A percentile compares a stretch with the other conserved stretches of the same genome.
Evolutionary conservation across 2,113 vertebrate species (phyloP).

Genomic region (Fukomys damarensis): DNA sequence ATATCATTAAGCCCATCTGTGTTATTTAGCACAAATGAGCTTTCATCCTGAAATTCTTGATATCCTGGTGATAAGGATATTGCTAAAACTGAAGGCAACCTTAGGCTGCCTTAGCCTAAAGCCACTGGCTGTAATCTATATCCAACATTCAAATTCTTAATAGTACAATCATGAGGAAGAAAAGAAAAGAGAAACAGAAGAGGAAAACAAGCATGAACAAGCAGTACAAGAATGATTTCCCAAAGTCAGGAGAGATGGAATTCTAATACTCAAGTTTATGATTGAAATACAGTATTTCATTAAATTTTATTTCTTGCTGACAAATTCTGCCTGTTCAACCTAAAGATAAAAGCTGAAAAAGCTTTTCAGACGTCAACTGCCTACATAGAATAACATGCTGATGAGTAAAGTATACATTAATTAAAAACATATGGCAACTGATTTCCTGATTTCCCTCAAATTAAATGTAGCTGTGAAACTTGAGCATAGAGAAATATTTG

Average conservation of each 20-base stretch:
- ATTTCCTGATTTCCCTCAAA: slow-evolving; percentile 43
- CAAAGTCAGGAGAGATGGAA: slow-evolving; percentile 27
- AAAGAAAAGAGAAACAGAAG: not conserved
- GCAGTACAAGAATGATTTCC: slow-evolving; percentile 20
- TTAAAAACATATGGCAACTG: slow-evolving; percentile 61
- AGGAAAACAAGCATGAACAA: slow-evolving; percentile 16
- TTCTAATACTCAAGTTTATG: slow-evolving; percentile 17
- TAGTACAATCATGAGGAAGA: not conserved
- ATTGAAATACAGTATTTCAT: slow-evolving; percentile 50
- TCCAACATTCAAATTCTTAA: not conserved
- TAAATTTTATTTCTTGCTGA: slow-evolving; percentile 64
- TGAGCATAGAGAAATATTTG: slow-evolving; percentile 10
- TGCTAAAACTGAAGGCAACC: not conserved
- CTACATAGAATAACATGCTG: slow-evolving; percentile 60
- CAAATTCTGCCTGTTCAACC: slow-evolving; percentile 57
- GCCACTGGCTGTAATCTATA: not conserved
- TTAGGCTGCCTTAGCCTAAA: not conserved
- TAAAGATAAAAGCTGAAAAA: slow-evolving; percentile 58
- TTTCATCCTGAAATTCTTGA: not conserved
- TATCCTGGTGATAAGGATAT: not conserved
- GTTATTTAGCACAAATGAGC: not conserved
- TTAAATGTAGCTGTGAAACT: slow-evolving; percentile 52
- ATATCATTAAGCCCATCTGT: not conserved
- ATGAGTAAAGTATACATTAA: slow-evolving; percentile 65
- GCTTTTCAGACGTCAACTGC: slow-evolving; percentile 35